These are phyloP conservation scores for Hippolais icterina DNA, from an alignment of 2,113 vertebrate species.

Conservation along the genomic window DNA sequence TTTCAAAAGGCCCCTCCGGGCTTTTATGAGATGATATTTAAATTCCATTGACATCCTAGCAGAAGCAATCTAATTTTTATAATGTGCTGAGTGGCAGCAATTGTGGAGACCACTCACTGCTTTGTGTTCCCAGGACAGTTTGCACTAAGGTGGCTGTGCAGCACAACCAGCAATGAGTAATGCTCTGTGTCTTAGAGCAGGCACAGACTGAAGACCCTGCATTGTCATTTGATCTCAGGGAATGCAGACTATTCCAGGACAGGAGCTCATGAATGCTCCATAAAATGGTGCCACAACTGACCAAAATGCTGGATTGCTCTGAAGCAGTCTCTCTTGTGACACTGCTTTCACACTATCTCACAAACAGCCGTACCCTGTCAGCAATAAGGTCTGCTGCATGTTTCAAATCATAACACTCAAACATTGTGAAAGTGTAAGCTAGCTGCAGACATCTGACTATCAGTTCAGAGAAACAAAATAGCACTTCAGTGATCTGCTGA, in stretches of 20 bases:
- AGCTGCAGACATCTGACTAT: constrained; percentile 50
- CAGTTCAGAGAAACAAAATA: constrained; percentile 61
- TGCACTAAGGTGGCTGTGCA: neutral
- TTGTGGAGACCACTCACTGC: neutral
- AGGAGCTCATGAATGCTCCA: neutral
- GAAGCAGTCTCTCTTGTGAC: neutral
- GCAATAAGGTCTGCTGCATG: neutral
- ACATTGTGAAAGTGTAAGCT: neutral
- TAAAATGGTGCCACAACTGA: neutral
- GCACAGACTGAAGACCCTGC: neutral
- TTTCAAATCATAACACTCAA: neutral
- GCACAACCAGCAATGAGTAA: neutral
- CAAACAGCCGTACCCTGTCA: neutral
- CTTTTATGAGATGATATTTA: neutral
- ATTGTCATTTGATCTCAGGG: neutral
- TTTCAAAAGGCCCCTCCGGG: neutral
- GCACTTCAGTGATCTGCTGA: constrained; percentile 47
- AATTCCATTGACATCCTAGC: neutral
- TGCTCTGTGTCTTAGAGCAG: neutral
- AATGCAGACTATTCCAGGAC: neutral
- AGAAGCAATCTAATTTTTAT: neutral
- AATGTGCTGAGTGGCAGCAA: neutral
- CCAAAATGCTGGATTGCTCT: neutral
- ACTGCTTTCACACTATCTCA: neutral
- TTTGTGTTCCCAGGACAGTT: neutral